These are phyloP conservation scores for Aspidiotus destructor DNA, from an alignment of 2,888 invertebrate species.

Conservation along the genomic window DNA sequence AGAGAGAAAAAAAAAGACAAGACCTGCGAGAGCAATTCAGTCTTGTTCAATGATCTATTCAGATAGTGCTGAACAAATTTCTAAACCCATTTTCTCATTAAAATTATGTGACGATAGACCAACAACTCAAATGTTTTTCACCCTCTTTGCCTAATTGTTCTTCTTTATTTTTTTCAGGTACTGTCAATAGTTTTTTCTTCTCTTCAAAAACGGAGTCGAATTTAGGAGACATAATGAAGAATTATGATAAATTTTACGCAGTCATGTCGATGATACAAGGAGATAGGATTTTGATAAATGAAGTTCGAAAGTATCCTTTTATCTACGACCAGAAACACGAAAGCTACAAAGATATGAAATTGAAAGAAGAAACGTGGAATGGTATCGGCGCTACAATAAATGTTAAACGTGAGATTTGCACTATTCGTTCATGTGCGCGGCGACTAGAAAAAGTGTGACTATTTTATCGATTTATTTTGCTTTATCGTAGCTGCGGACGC, in stretches of 20 bases:
- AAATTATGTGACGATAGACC: too few relatives aligned
- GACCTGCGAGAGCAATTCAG: too few relatives aligned
- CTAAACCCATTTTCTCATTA: too few relatives aligned
- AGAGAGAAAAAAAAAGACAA: too few relatives aligned
- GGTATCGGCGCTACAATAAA: slow-evolving; percentile 26
- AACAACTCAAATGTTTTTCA: too few relatives aligned
- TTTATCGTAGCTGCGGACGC: slow-evolving; percentile 24
- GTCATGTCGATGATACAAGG: slow-evolving; percentile 33
- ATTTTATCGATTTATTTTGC: slow-evolving; percentile 2
- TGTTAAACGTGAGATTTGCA: slow-evolving; percentile 27
- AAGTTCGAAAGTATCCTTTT: slow-evolving; percentile 30
- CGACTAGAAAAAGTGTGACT: not conserved
- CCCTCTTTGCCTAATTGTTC: too few relatives aligned
- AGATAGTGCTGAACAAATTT: too few relatives aligned
- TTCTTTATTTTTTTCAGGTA: not conserved
- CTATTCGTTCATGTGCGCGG: not conserved
- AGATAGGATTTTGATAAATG: slow-evolving; percentile 30
- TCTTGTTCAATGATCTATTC: too few relatives aligned
- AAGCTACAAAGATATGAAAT: slow-evolving; percentile 31
- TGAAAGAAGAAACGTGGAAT: slow-evolving; percentile 30
- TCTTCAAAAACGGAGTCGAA: slow-evolving; percentile 1
- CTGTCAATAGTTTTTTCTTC: not conserved
- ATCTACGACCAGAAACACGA: slow-evolving; percentile 32
- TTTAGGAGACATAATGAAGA: slow-evolving; percentile 23
- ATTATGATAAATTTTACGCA: slow-evolving; percentile 32